Conservation (phyloP, 2,797 vertebrate genomes). For the Sebastolobus altivelis region DNA sequence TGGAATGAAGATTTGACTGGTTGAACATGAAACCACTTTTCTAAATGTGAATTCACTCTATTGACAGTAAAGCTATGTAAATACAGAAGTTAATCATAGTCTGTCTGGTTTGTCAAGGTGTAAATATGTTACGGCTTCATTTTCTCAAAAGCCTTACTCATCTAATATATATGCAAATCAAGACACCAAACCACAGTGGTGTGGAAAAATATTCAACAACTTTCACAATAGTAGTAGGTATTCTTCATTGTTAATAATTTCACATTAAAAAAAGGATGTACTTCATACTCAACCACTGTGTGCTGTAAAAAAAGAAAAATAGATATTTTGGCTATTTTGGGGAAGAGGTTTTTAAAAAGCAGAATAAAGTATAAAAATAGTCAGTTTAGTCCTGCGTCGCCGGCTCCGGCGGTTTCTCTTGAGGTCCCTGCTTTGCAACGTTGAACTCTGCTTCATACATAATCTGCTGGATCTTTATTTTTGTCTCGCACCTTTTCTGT, state of each 20-base stretch:
- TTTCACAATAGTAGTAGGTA: neutral
- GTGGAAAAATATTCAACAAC: neutral
- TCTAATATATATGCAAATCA: constrained; percentile 43
- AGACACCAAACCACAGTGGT: neutral
- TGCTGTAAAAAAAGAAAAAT: constrained; percentile 26
- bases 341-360: constrained; percentile 43
- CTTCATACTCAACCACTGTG: constrained; percentile 15
- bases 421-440: constrained; percentile 31
- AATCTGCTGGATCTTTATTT: constrained; percentile 85
- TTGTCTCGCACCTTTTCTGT: constrained; percentile 83
- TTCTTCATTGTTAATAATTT: constrained; percentile 22
- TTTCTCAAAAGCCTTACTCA: neutral
- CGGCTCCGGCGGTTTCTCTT: constrained; percentile 50
- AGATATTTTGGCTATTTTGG: constrained; percentile 42
- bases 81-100: constrained; percentile 54
- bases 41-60: constrained; percentile 51
- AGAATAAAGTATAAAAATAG: constrained; percentile 39
- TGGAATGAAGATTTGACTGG: constrained; percentile 32
- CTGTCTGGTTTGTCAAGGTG: constrained; percentile 21
- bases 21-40: constrained; percentile 46
- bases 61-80: constrained; percentile 59
- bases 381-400: constrained; percentile 45
- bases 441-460: constrained; percentile 85
- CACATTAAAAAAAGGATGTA: constrained; percentile 21
- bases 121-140: neutral